Evolutionary conservation across 1,140 invertebrate genomes (phyloP).

Genomic region (Tribolium madens): DNA sequence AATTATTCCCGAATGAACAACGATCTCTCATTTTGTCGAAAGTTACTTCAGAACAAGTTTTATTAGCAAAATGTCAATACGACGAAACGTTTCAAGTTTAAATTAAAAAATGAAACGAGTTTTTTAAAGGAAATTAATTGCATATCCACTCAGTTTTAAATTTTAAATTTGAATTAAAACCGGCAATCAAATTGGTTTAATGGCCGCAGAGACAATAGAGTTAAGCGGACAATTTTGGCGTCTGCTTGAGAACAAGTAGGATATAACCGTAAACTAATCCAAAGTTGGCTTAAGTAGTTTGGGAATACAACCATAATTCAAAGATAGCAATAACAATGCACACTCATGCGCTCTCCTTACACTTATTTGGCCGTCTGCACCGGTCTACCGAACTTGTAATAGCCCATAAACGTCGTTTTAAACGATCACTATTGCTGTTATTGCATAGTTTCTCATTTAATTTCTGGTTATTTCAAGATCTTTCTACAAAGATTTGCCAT

Average conservation of each 20-base stretch:
- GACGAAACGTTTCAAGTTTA: background rate
- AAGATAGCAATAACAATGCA: conserved; percentile 34
- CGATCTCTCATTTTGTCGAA: background rate
- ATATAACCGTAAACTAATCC: conserved; percentile 34
- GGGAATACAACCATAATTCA: conserved; percentile 25
- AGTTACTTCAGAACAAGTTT: background rate
- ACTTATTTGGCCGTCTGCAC: conserved; percentile 34
- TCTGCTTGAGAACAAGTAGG: conserved; percentile 28
- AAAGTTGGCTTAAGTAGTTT: conserved; percentile 24
- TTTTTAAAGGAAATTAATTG: background rate
- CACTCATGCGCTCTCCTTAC: conserved; percentile 26
- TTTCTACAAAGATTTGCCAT: background rate
- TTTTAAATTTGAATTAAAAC: background rate
- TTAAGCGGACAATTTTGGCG: conserved; percentile 32
- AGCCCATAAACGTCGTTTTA: conserved; percentile 22
- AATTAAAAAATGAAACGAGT: background rate
- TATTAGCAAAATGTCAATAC: background rate
- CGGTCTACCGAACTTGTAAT: conserved; percentile 30
- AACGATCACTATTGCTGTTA: conserved; percentile 25
- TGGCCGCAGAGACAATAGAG: conserved; percentile 20
- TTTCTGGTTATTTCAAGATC: background rate
- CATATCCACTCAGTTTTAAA: background rate
- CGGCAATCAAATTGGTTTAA: conserved; percentile 21
- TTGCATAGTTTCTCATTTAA: conserved; percentile 39
- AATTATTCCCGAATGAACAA: background rate